These are phyloP conservation scores for Dynastes maya DNA, from an alignment of 2,888 invertebrate species.

Conservation along the genomic window DNA sequence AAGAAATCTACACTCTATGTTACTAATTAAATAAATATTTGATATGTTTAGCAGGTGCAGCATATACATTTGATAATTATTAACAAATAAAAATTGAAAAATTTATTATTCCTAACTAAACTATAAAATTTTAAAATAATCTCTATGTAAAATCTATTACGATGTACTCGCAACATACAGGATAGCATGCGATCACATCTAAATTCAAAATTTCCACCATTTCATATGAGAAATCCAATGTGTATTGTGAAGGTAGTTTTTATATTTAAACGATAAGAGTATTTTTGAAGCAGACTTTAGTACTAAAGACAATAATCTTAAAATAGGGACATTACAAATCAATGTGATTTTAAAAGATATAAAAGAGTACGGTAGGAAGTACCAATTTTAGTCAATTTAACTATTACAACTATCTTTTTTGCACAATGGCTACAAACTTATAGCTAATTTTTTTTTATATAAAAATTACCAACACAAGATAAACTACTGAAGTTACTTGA, in stretches of 20 bases:
- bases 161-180: background rate
- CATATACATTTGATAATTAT: constrained; percentile 55
- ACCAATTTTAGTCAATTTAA: too few relatives aligned
- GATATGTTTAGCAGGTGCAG: constrained; percentile 59
- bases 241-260: background rate
- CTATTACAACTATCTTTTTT: too few relatives aligned
- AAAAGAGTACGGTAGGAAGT: too few relatives aligned
- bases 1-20: background rate
- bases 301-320: too few relatives aligned
- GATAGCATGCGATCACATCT: constrained; percentile 5
- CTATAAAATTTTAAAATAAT: constrained; percentile 55
- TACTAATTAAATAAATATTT: constrained; percentile 47
- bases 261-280: background rate
- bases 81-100: constrained; percentile 55
- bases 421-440: too few relatives aligned
- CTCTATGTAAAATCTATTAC: constrained; percentile 52
- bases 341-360: too few relatives aligned
- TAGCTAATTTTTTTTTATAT: background rate
- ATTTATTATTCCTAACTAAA: constrained; percentile 59
- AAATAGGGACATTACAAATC: too few relatives aligned
- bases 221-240: background rate
- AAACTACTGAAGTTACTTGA: constrained; percentile 35
- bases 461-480: constrained; percentile 1
- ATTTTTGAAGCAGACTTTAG: background rate
- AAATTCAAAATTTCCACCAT: constrained; percentile 44